Evolutionary conservation across 2,797 vertebrate genomes (phyloP).

Genomic region (Alectoris magna): DNA sequence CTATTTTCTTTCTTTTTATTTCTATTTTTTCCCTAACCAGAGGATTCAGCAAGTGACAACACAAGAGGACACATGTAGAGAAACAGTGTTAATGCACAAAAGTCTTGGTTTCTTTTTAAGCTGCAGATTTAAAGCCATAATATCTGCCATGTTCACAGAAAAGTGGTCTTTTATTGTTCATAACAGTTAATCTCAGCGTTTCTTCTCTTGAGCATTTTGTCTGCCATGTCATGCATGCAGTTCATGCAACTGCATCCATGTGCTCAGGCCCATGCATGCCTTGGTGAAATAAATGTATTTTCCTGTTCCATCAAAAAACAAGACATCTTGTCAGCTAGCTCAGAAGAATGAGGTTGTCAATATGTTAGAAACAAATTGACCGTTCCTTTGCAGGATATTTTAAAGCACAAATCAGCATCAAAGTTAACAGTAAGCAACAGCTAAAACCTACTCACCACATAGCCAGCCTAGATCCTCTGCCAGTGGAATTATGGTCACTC

Average conservation of each 20-base stretch:
- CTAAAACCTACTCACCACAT: neutral
- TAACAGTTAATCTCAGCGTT: constrained; percentile 40
- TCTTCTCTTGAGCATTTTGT: constrained; percentile 62
- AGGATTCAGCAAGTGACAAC: constrained; percentile 4
- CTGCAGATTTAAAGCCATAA: constrained; percentile 65
- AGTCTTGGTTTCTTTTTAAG: constrained; percentile 9
- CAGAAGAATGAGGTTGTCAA: constrained; percentile 42
- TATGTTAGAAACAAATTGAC: neutral
- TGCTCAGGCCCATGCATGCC: constrained; percentile 36
- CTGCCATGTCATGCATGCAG: constrained; percentile 44
- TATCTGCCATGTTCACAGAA: neutral
- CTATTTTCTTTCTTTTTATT: neutral
- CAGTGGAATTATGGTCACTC: neutral
- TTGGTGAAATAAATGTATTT: constrained; percentile 69
- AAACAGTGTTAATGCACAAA: neutral
- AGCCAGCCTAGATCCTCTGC: neutral
- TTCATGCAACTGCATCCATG: constrained; percentile 66
- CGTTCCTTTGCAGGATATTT: constrained; percentile 31
- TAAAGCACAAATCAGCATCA: constrained; percentile 16
- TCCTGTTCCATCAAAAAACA: constrained; percentile 62
- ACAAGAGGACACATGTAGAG: neutral
- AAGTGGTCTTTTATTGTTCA: neutral
- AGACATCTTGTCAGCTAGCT: constrained; percentile 60
- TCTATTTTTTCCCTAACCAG: neutral
- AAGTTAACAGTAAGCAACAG: constrained; percentile 41